Percentiles rank a stretch among this genome's conserved stretches.
These are phyloP conservation scores for Drosophila birchii DNA, from an alignment of 2,888 invertebrate species.

Conservation along the genomic window DNA sequence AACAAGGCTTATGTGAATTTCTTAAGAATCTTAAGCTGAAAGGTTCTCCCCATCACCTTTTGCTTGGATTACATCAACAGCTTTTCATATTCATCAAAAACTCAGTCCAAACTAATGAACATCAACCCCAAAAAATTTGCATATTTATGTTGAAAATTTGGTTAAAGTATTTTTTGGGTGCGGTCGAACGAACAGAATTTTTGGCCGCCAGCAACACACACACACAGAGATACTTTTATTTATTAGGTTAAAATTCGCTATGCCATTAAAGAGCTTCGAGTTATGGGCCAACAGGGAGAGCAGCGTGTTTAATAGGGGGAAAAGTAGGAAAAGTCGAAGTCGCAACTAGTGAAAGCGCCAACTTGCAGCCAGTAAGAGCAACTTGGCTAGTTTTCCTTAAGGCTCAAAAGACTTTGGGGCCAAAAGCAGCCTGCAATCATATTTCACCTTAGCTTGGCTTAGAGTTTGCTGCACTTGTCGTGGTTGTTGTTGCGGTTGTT, in stretches of 20 bases:
- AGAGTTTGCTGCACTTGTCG: conserved; percentile 68
- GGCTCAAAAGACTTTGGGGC: conserved; percentile 45
- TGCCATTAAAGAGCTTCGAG: conserved; percentile 20
- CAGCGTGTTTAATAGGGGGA: conserved; percentile 54
- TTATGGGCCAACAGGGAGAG: conserved; percentile 56
- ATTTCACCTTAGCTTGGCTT: conserved; percentile 67
- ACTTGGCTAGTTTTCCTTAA: conserved; percentile 66
- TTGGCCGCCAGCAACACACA: conserved; percentile 15
- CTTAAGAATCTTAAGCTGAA: background rate
- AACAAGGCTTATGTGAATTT: background rate
- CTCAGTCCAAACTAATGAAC: conserved; percentile 11
- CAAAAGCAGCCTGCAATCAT: conserved; percentile 63
- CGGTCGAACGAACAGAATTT: conserved; percentile 22
- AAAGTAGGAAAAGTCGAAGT: conserved; percentile 56
- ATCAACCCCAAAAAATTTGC: conserved; percentile 39
- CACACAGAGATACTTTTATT: conserved; percentile 5
- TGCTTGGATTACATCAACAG: background rate
- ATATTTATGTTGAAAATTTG: conserved; percentile 40
- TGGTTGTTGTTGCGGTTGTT: conserved; percentile 16
- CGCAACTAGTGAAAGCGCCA: conserved; percentile 67
- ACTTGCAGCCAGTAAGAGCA: conserved; percentile 20
- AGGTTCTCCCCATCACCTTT: conserved; percentile 10
- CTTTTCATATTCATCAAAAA: conserved; percentile 29
- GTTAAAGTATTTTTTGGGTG: conserved; percentile 21
- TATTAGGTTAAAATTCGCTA: conserved; percentile 23